Evolutionary conservation across 2,888 invertebrate genomes (phyloP), one percentile per base, ranked within the genome.

Genomic region (Eulithis prunata): DNA sequence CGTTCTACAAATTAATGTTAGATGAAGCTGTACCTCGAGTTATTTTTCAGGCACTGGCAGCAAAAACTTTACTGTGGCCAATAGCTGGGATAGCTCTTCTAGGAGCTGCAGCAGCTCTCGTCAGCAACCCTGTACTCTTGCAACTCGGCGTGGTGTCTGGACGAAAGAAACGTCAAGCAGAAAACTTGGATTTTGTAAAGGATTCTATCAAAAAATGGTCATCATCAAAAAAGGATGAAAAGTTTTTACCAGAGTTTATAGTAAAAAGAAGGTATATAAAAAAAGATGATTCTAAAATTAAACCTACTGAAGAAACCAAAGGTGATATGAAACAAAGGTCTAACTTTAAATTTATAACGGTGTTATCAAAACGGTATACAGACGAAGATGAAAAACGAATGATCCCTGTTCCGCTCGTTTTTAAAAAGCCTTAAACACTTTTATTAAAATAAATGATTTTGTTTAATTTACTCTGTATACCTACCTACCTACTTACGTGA

Each of bases 81-180:
- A 85, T 97, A 71, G 97, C 97, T 47, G 97, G 97, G 28, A 95
- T 97, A 53, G 97, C 97, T 0, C 92, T 97, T n/a, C 87, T 96
- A 56, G 97, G 97, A 46, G 96, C 97, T 41, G 97, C 97, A 1
- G 97, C 97, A 28, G 95, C 97, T 13, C 89, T 97, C 65, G 96
- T 96, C 61, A 94, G 94, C 73, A 97, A 97, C 87, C 97, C 97
- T 4, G 94, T 97, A 59, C 94, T 97, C 12, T 86, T 97, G 46
- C 97, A 97, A 83, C 93, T 97, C 52, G 97, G 97, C 36, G 95
- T 96, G 0, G 92, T 97, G 8, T 94, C 95, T 13, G 96, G 96
- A 13, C 83, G 93, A 65, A 94, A 87, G 74, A 94, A 94, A 78
- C 90, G 95, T 45, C 88, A 91, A 61, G 83, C 87, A 1, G 84